Conservation (phyloP, 2,797 vertebrate species). For the Cichlasoma orientale region DNA sequence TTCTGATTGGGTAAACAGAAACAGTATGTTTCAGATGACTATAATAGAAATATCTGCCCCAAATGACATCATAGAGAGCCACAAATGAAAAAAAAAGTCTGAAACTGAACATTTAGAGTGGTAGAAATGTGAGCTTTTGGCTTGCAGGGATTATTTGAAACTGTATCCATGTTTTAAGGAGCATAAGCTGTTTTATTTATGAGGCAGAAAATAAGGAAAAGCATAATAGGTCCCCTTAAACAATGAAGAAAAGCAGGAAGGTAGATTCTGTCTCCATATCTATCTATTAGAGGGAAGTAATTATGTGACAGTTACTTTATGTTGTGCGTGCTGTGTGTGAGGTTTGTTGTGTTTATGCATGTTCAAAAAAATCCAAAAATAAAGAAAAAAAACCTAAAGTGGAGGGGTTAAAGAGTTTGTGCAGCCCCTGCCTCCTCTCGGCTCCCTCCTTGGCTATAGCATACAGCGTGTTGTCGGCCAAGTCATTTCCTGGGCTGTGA, state of each 20-base stretch:
- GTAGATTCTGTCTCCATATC: constrained; percentile 8
- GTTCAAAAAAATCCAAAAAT: not conserved
- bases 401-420: constrained; percentile 4
- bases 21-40: accelerated
- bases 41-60: not conserved
- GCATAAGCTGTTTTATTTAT: no score
- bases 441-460: constrained; percentile 30
- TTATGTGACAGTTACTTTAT: not conserved
- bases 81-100: accelerated
- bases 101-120: not conserved
- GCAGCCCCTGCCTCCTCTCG: constrained; percentile 17
- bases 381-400: not conserved
- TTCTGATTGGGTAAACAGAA: not conserved
- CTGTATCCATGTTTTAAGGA: no score
- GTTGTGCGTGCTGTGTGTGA: not conserved
- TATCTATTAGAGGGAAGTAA: constrained; percentile 3
- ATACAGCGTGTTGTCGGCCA: constrained; percentile 22
- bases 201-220: no score
- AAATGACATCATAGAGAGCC: not conserved
- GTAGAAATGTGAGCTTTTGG: accelerated
- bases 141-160: no score
- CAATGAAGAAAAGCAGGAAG: not conserved
- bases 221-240: not conserved
- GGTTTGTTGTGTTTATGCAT: not conserved
- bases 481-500: constrained; percentile 30